These are phyloP conservation scores for Hyaena hyaena DNA, from an alignment of 2,113 vertebrate species.

Conservation along the genomic window DNA sequence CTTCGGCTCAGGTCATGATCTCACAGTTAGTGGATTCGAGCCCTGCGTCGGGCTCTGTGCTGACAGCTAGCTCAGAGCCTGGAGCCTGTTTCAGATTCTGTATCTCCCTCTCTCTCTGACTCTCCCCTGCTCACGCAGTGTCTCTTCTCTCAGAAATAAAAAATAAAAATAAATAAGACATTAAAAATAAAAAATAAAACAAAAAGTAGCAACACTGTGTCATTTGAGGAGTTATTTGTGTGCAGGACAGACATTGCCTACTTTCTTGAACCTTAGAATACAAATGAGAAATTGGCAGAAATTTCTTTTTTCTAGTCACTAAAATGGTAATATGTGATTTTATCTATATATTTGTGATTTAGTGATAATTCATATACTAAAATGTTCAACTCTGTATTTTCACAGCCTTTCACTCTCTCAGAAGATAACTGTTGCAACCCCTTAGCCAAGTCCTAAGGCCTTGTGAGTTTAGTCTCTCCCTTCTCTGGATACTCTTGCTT, in stretches of 20 bases:
- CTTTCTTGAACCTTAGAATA: background rate
- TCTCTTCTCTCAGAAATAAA: no score
- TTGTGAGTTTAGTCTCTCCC: background rate
- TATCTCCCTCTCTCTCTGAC: no score
- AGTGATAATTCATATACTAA: background rate
- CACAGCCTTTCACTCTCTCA: background rate
- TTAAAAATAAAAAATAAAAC: background rate
- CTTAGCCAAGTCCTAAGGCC: background rate
- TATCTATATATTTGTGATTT: background rate
- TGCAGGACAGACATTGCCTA: background rate
- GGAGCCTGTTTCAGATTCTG: no score
- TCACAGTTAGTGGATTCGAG: no score
- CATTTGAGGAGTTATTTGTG: background rate
- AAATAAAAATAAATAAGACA: no score
- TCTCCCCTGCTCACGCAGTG: no score
- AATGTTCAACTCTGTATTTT: background rate
- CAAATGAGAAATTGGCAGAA: background rate
- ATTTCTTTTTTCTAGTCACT: background rate
- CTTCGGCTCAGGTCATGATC: no score
- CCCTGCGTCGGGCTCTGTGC: no score
- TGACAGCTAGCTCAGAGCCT: background rate
- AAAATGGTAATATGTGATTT: background rate
- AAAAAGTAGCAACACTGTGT: background rate
- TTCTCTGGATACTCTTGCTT: background rate
- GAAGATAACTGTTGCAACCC: background rate